Conservation (phyloP, 2,888 invertebrate genomes). For the Calameuta pallipes region DNA sequence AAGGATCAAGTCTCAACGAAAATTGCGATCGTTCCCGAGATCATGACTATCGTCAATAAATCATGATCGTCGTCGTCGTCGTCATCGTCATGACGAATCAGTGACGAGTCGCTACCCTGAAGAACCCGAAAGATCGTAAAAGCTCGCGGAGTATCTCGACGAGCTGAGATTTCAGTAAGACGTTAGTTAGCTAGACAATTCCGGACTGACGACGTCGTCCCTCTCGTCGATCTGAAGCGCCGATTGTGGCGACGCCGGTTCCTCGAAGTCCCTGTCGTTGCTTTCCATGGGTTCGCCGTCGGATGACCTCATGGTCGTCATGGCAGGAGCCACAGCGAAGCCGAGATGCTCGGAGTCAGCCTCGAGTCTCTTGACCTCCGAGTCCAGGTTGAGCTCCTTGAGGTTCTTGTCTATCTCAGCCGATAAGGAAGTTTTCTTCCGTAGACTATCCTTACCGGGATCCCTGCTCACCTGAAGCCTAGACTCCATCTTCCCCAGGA, state of each 20-base stretch:
- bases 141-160: neutral
- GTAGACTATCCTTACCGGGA: constrained; percentile 4
- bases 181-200: constrained; percentile 38
- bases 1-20: neutral
- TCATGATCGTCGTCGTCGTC: neutral
- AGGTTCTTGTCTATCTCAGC: constrained; percentile 20
- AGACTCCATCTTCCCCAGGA: constrained; percentile 39
- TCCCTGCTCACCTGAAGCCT: constrained; percentile 24
- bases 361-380: constrained; percentile 8
- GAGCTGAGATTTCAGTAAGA: neutral
- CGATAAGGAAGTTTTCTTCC: constrained; percentile 10
- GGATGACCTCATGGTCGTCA: constrained; percentile 13
- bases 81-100: neutral
- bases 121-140: neutral
- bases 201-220: constrained; percentile 31
- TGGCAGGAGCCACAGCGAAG: constrained; percentile 18
- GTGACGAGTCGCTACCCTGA: neutral
- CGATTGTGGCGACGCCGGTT: constrained; percentile 22
- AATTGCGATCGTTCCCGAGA: neutral
- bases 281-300: constrained; percentile 20
- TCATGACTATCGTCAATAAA: neutral
- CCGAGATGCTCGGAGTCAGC: constrained; percentile 9
- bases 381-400: constrained; percentile 19
- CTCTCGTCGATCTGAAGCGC: constrained; percentile 30
- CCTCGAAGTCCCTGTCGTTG: constrained; percentile 26